phyloP scores from a whole-genome alignment of 35 echinoderm and acorn worm species.

The Amphiura filiformis region DNA sequence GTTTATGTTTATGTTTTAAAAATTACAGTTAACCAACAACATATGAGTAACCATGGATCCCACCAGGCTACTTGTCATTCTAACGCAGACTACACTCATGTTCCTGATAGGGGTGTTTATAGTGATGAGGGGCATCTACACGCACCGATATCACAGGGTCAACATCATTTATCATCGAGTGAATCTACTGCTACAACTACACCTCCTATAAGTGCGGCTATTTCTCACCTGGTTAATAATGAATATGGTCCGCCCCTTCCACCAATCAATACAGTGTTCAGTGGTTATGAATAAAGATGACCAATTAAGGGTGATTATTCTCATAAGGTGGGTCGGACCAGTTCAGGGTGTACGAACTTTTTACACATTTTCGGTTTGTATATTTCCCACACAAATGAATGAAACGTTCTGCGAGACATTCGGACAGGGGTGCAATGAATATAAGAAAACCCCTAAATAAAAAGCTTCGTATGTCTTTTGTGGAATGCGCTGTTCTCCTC shows the following conservation, averaged over 20 bases:
- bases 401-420: no score
- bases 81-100: neutral
- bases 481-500: no score
- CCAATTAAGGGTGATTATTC: no score
- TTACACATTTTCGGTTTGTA: no score
- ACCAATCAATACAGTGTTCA: slow-evolving; percentile 75
- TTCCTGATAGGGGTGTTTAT: neutral
- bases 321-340: no score
- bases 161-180: neutral
- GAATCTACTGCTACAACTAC: neutral
- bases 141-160: neutral
- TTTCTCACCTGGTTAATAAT: slow-evolving; percentile 36
- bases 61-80: neutral
- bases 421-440: no score
- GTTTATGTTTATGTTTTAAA: no score
- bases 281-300: no score
- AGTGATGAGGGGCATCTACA: neutral
- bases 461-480: no score
- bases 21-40: neutral
- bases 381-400: no score
- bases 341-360: no score
- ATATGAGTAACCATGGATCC: neutral
- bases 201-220: slow-evolving; percentile 6
- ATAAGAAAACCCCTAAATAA: no score
- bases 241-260: slow-evolving; percentile 53